Percentiles rank a stretch among this genome's conserved stretches.
Evolutionary conservation across 2,113 vertebrate species (phyloP).

Genomic region (Pseudorectes ferrugineus): DNA sequence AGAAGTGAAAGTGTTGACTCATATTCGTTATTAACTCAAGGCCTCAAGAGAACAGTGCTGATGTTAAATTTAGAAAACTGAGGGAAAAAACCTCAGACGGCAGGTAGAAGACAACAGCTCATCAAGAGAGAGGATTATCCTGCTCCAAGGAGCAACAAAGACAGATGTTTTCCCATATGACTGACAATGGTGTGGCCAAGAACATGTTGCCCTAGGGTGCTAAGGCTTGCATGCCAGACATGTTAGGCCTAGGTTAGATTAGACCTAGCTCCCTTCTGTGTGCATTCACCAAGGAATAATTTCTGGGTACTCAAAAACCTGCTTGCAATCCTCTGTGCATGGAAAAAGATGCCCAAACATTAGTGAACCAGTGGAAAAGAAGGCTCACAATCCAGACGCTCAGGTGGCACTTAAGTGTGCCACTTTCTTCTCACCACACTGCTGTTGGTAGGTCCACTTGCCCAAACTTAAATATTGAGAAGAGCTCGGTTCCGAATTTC

Average conservation of each 20-base stretch:
- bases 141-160: neutral
- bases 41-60: neutral
- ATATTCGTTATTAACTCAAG: neutral
- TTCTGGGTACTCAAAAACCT: neutral
- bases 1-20: neutral
- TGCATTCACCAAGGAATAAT: neutral
- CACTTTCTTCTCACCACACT: neutral
- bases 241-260: neutral
- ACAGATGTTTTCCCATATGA: neutral
- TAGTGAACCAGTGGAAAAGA: neutral
- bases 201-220: neutral
- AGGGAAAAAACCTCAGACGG: neutral
- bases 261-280: neutral
- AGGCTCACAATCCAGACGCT: neutral
- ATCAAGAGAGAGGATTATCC: neutral
- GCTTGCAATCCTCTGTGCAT: neutral
- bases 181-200: neutral
- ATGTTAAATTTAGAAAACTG: neutral
- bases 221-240: neutral
- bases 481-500: neutral
- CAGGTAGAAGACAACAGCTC: neutral
- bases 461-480: neutral
- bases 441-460: neutral
- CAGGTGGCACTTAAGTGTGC: neutral
- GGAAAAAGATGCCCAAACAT: neutral